Base-by-base conservation (phyloP, 2,888 invertebrate species). In the Therioaphis trifolii region DNA sequence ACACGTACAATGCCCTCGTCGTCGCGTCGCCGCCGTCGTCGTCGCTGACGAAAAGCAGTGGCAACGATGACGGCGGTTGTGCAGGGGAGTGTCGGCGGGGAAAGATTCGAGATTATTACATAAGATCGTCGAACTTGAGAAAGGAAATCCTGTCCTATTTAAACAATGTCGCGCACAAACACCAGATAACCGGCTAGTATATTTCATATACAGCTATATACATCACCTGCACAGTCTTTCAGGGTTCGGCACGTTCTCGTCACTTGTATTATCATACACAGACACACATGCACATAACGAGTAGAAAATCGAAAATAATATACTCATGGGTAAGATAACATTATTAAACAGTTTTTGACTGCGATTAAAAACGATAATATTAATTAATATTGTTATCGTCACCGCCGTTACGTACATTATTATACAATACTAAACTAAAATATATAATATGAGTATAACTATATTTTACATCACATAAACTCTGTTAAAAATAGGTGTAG, bases 91-190 rank as follows among this genome's bases (percentile, higher is more conserved):
- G 68, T 68, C 29, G 63, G 27, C 68, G 68, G 43, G 35, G 68
- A 35, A 11, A 78, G 40, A 52, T 78, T 52, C 21, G n/a, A 66
- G 52, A 52, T 78, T 77, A 68, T 77, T 49, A 46, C 35, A 49
- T 55, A 55, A 52, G 68, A 68, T 78, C 58, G 66, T 55, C 79
- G 18, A 52, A 66, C 68, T n/a, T 7, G 29, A 76, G 21, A 79
- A 46, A 71, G 79, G 79, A 79, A 71, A 79, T 79, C 79, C 79
- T 79, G 79, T 79, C 68, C 58, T 40, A 43, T 71, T 79, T 69
- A 79, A 79, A 79, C 79, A 79, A 79, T 71, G 68, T 52, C 52
- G 40, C 43, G 69, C 27, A 24, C 69, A 79, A 79, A 79, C 79
- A 79, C 58, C 69, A 71, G 79, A 79, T 79, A 79, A 79, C 79